Evolutionary conservation across 2,797 vertebrate genomes (phyloP), one percentile per base, ranked within the genome.

Genomic region (Lophotriccus pileatus): DNA sequence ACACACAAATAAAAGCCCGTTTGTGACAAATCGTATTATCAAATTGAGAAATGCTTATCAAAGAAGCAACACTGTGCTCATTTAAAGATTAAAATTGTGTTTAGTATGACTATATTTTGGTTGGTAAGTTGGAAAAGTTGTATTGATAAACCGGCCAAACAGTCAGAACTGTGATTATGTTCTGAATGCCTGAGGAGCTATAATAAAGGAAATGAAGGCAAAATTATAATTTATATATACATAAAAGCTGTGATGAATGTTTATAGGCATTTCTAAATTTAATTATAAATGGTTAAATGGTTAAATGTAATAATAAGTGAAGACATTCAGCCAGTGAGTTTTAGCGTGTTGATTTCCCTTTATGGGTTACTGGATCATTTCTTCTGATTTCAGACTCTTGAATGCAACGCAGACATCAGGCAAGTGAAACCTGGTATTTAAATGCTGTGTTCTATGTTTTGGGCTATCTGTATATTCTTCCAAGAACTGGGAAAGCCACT

Each of bases 341-440:
- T 37, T 66, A 60, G 12, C 6, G 4, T 56, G 18, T 32, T 69
- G 32, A 10, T 75, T 66, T 89, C 17, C 25, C 16, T 56, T 0
- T 23, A 58, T 52, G 12, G 15, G 3, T 60, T 89, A 44, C 32
- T 23, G 2, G 9, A n/a, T 32, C 2, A 14, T 73, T 69, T 63
- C 14, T 60, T 73, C 10, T 14, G 13, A 30, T 63, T 68, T 77
- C 2, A 4, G 10, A 5, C 27, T 13, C 4, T 52, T 0, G 0
- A 1, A 0, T 69, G 4, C 53, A 72, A 41, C 4, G 8, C 10
- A 77, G 28, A 30, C 8, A 63, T 30, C 7, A 59, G 49, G 9
- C 30, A 50, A 55, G 13, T 50, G 58, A 70, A 62, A 17, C 47
- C 58, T 63, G 24, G 24, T 66, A 32, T 30, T 78, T 9, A 59